Evolutionary conservation across 2,888 invertebrate species (phyloP).

Genomic region (Elgonia sp.): DNA sequence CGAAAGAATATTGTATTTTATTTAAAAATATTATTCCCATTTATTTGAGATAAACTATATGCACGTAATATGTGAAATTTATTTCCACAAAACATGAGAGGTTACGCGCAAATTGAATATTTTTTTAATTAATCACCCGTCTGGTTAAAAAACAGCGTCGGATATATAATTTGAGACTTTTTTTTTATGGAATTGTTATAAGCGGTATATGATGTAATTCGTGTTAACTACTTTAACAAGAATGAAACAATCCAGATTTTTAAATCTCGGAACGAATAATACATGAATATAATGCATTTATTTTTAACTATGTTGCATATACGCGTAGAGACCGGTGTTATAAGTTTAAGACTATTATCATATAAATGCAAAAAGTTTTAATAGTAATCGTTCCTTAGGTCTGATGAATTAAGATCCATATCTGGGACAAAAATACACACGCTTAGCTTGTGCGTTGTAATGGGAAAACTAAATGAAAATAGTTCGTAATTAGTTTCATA

Average conservation of each 20-base stretch:
- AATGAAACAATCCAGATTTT: background rate
- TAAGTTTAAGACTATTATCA: constrained; percentile 67
- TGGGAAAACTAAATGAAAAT: constrained; percentile 61
- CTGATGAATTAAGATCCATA: constrained; percentile 67
- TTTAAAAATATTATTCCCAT: constrained; percentile 36
- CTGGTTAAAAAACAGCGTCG: background rate
- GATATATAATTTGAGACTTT: background rate
- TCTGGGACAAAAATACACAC: constrained; percentile 59
- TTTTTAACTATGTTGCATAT: constrained; percentile 44
- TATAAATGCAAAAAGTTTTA: constrained; percentile 73
- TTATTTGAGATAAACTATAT: constrained; percentile 3
- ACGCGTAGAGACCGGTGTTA: constrained; percentile 39
- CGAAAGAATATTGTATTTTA: no score
- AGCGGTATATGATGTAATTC: no score
- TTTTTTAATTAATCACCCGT: background rate
- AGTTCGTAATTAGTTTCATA: constrained; percentile 60
- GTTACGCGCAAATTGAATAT: constrained; percentile 1
- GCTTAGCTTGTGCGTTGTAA: constrained; percentile 35
- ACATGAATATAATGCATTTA: constrained; percentile 48
- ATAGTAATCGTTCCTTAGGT: constrained; percentile 65
- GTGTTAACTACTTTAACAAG: no score
- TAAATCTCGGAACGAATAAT: constrained; percentile 11
- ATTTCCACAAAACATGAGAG: constrained; percentile 26
- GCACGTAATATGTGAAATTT: constrained; percentile 2
- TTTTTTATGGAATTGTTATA: no score